Evolutionary conservation across 2,888 invertebrate genomes (phyloP), one percentile per base, ranked within the genome.

Genomic region (Omphaloscelis lunosa): DNA sequence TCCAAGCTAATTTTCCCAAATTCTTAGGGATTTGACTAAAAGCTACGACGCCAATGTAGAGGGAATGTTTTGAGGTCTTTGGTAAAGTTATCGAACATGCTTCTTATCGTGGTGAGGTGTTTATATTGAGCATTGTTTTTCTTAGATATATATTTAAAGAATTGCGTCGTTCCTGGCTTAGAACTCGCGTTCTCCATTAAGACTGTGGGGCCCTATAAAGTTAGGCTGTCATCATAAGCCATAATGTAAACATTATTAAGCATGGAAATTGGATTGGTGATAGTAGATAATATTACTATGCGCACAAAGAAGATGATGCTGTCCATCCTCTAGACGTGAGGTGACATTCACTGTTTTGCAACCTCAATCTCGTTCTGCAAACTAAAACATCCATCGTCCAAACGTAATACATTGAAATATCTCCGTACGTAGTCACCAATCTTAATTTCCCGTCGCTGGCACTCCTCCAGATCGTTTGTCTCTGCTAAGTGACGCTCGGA

Each of bases 371-470:
- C 34, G 71, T 68, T 58, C 51, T n/a, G 29, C 63, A 45, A 53
- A 68, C 71, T 58, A 67, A 82, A 53, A 34, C 76, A 85, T 76
- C 71, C 27, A 83, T 82, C 71, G 82, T 78, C 75, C 66, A 61
- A 68, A 58, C 65, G 71, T 77, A 77, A 85, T 74, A 85, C 85
- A 82, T 84, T 82, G 82, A 84, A 84, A 86, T 79, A 87, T 80
- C 76, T 79, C 53, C 34, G 80, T 72, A 63, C 74, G 67, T 73
- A 85, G 87, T 85, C 85, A 85, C 88, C 78, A 85, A 86, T 86
- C 87, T 86, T 83, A 86, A 86, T 88, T 87, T 83, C 75, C 82
- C 79, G 81, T 84, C 85, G 75, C 83, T 88, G 87, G 88, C 88
- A 79, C 76, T 73, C 53, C 72, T 87, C 87, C 89, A 88, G 83